Percentiles rank a stretch among this genome's conserved stretches.
Conservation (phyloP, 2,113 vertebrate genomes). For the Prionailurus viverrinus region DNA sequence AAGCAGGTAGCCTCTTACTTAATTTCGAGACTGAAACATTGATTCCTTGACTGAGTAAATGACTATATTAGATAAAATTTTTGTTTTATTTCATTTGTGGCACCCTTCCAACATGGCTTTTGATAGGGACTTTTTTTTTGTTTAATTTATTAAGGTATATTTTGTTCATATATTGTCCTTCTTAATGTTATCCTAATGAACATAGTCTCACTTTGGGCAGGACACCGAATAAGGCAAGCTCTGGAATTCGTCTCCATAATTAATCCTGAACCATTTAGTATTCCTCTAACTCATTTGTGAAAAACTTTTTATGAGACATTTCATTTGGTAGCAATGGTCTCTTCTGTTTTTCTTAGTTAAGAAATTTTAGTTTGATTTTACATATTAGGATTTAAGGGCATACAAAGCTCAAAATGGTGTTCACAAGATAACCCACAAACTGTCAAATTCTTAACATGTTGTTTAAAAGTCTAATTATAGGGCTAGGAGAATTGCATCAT, state of each 20-base stretch:
- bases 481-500: not conserved
- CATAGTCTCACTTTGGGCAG: not conserved
- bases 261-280: not conserved
- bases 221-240: not conserved
- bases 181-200: not conserved
- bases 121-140: not conserved
- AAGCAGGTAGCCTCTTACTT: not conserved
- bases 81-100: not conserved
- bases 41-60: slow-evolving; percentile 4
- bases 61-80: not conserved
- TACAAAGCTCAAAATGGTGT: not conserved
- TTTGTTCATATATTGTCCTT: not conserved
- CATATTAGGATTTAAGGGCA: not conserved
- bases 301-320: slow-evolving; percentile 8
- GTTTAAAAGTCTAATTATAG: not conserved
- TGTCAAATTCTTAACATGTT: slow-evolving; percentile 25
- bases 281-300: not conserved
- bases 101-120: not conserved
- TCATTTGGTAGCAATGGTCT: not conserved
- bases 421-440: not conserved
- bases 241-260: not conserved
- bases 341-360: not conserved
- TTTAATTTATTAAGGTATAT: not conserved
- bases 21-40: not conserved
- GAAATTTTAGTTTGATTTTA: slow-evolving; percentile 45